Conservation (phyloP, 1,140 invertebrate species). For the Meloidogyne floridensis region DNA sequence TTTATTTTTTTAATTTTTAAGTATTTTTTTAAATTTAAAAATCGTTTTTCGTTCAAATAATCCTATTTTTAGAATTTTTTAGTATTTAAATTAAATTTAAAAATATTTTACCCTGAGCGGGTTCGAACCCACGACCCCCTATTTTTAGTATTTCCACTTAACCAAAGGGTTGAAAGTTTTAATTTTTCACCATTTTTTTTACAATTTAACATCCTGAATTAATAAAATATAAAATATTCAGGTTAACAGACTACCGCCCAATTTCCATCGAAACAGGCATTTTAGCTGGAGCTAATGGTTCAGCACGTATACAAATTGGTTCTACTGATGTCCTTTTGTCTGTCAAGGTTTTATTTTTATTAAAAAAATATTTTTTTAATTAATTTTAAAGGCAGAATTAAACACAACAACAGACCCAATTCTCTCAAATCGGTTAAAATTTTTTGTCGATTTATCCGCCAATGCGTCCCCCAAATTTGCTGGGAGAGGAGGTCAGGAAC, state of each 20-base stretch:
- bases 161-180: no score
- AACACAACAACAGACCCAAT: conserved; percentile 8
- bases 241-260: conserved; percentile 34
- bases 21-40: not conserved
- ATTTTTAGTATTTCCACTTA: no score
- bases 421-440: conserved; percentile 31
- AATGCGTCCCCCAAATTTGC: conserved; percentile 39
- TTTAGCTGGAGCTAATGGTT: conserved; percentile 36
- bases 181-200: no score
- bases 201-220: not conserved
- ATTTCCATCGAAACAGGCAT: conserved; percentile 39
- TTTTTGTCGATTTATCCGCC: conserved; percentile 40
- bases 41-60: not conserved
- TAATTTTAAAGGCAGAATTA: conserved; percentile 20
- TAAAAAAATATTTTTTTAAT: not conserved
- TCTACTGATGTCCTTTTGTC: conserved; percentile 39
- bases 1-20: not conserved
- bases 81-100: no score
- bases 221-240: conserved; percentile 12
- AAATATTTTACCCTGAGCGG: no score
- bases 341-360: conserved; percentile 40
- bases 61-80: no score
- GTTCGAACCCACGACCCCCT: no score
- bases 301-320: conserved; percentile 38
- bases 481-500: conserved; percentile 30